A percentile compares a stretch with the other conserved stretches of the same genome.
Conservation (phyloP, 2,113 vertebrate genomes). For the Xiphophorus couchianus region DNA sequence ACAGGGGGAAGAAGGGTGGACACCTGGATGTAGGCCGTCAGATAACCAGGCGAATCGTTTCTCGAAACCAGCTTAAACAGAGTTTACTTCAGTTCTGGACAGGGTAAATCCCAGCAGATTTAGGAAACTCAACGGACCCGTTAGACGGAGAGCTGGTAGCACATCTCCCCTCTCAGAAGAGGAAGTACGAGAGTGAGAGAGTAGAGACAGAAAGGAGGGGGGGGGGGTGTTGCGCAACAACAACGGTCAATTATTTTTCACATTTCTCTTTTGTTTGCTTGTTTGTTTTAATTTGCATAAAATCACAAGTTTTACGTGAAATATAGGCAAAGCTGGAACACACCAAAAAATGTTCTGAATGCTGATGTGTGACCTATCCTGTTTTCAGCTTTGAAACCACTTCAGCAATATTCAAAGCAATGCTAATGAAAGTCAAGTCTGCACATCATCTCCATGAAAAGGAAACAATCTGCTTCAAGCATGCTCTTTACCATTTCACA, state of each 20-base stretch:
- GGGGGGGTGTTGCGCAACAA: too few relatives aligned
- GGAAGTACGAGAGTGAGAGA: too few relatives aligned
- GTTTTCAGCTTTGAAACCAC: conserved; percentile 39
- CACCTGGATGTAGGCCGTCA: too few relatives aligned
- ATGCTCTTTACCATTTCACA: conserved; percentile 28
- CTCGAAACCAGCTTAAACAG: too few relatives aligned
- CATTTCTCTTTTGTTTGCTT: conserved; percentile 21
- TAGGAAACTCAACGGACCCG: too few relatives aligned
- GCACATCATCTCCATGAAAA: conserved; percentile 40
- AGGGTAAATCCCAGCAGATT: too few relatives aligned
- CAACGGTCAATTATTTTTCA: conserved; percentile 3
- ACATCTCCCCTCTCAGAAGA: too few relatives aligned
- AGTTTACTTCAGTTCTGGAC: too few relatives aligned
- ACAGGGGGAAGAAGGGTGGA: too few relatives aligned
- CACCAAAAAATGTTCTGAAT: background rate
- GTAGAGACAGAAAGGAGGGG: too few relatives aligned
- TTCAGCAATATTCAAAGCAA: conserved; percentile 34
- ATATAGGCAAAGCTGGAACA: conserved; percentile 19
- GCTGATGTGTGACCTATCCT: conserved; percentile 19
- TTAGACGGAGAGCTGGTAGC: too few relatives aligned
- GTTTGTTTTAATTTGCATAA: conserved; percentile 27
- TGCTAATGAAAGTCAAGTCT: conserved; percentile 51
- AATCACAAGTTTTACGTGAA: conserved; percentile 20
- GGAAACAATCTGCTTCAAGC: conserved; percentile 32
- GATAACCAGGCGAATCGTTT: too few relatives aligned